These are phyloP conservation scores for Scaptomyza montana DNA, from an alignment of 1,140 invertebrate genomes.

Conservation along the genomic window DNA sequence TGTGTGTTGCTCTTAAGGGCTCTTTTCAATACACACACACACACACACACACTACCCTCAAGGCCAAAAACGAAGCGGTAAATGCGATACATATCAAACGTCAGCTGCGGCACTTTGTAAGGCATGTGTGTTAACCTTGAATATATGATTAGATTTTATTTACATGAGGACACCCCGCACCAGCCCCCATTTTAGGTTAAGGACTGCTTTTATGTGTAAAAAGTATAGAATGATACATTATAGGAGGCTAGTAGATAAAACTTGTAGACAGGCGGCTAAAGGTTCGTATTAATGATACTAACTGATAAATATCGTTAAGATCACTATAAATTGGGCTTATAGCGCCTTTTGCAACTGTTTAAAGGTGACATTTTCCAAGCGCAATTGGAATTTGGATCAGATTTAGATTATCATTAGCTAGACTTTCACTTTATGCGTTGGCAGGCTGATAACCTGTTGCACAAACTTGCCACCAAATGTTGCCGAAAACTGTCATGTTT, in stretches of 20 bases:
- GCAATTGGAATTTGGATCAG: too few relatives aligned
- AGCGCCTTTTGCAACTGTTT: too few relatives aligned
- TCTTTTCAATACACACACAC: conserved; percentile 53
- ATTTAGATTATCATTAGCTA: background rate
- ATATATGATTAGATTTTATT: conserved; percentile 77
- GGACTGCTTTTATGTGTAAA: background rate
- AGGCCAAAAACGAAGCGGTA: conserved; percentile 32
- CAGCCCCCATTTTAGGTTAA: conserved; percentile 3
- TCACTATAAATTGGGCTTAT: too few relatives aligned
- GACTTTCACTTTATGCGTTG: conserved; percentile 57
- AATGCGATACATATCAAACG: conserved; percentile 49
- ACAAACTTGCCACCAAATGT: conserved; percentile 30
- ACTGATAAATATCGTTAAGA: conserved; percentile 5
- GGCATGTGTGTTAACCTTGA: conserved; percentile 71
- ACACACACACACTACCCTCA: conserved; percentile 1
- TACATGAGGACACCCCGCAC: conserved; percentile 42
- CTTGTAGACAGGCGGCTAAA: conserved; percentile 3
- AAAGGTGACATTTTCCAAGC: too few relatives aligned
- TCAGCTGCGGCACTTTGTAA: conserved; percentile 41
- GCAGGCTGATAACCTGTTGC: conserved; percentile 57
- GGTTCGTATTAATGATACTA: conserved; percentile 13
- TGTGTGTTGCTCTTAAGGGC: conserved; percentile 70
- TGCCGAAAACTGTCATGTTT: conserved; percentile 51
- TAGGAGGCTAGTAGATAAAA: background rate
- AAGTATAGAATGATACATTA: background rate